These are phyloP conservation scores for Nycteola revayana DNA, from an alignment of 2,888 invertebrate species.

Conservation along the genomic window DNA sequence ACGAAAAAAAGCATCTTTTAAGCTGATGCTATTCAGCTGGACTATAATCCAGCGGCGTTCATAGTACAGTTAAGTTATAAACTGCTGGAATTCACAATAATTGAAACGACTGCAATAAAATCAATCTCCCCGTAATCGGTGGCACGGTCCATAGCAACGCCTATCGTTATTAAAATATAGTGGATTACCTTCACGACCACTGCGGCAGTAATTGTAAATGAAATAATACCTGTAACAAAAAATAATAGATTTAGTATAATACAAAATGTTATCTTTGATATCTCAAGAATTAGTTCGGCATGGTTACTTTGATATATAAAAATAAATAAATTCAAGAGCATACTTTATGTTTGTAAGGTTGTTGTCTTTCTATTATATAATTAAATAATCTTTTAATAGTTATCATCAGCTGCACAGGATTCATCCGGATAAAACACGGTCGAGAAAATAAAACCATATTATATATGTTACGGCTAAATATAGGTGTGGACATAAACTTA, in stretches of 20 bases:
- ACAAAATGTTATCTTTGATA: constrained; percentile 11
- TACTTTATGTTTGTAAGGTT: too few relatives aligned
- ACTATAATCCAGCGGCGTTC: constrained; percentile 13
- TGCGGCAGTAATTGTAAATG: constrained; percentile 19
- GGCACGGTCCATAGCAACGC: constrained; percentile 11
- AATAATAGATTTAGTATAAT: constrained; percentile 12
- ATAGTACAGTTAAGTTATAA: constrained; percentile 2
- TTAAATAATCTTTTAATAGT: too few relatives aligned
- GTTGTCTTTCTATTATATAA: too few relatives aligned
- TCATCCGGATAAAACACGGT: constrained; percentile 24
- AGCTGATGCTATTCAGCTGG: constrained; percentile 31
- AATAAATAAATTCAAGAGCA: too few relatives aligned
- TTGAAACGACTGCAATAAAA: too few relatives aligned
- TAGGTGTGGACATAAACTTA: too few relatives aligned
- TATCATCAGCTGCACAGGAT: constrained; percentile 8
- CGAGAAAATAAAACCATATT: constrained; percentile 20
- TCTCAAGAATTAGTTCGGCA: constrained; percentile 18
- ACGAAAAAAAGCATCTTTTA: constrained; percentile 48
- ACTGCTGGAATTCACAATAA: constrained; percentile 4
- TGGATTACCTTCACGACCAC: constrained; percentile 29
- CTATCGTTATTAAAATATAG: constrained; percentile 13
- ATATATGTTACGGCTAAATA: too few relatives aligned
- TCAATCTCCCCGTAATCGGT: too few relatives aligned
- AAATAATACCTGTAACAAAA: constrained; percentile 29
- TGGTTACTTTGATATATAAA: constrained; percentile 13